Percentiles rank a stretch among this genome's conserved stretches.
phyloP scores from a whole-genome alignment of 2,113 vertebrate species.

The Mirounga angustirostris region DNA sequence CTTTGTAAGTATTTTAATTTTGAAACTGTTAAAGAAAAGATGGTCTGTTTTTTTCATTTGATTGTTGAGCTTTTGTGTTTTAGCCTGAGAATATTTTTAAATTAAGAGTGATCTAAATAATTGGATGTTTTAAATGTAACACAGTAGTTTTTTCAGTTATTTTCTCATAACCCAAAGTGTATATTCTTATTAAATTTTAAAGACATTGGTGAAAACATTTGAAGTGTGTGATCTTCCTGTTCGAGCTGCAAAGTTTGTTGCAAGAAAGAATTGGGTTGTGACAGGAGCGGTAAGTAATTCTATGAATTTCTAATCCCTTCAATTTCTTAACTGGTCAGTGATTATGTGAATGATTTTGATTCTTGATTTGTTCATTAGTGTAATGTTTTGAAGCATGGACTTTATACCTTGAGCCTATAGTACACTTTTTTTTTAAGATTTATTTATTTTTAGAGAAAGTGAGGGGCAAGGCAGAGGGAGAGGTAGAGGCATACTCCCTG shows the following conservation, averaged over 20 bases:
- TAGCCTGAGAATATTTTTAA: slow-evolving; percentile 34
- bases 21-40: not conserved
- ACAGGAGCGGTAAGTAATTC: slow-evolving; percentile 95
- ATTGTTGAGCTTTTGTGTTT: slow-evolving; percentile 48
- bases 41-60: not conserved
- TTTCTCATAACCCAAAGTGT: not conserved
- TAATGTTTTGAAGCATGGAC: not conserved
- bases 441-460: not conserved
- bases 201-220: slow-evolving; percentile 99
- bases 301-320: not conserved
- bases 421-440: not conserved
- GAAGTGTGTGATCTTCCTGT: slow-evolving; percentile 99
- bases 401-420: slow-evolving; percentile 14
- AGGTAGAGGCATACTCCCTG: not conserved
- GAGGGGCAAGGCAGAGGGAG: not conserved
- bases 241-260: slow-evolving; percentile 99
- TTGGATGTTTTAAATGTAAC: slow-evolving; percentile 12
- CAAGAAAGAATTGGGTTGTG: slow-evolving; percentile 99
- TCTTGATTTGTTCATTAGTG: not conserved
- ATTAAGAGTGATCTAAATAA: slow-evolving; percentile 37
- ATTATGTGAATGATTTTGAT: slow-evolving; percentile 43
- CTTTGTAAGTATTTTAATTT: slow-evolving; percentile 41
- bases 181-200: slow-evolving; percentile 74
- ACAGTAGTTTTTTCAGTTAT: slow-evolving; percentile 47
- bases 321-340: slow-evolving; percentile 37